A percentile compares a stretch with the other conserved stretches of the same genome.
Conservation (phyloP, 2,113 vertebrate species). For the Prunella fulvescens region DNA sequence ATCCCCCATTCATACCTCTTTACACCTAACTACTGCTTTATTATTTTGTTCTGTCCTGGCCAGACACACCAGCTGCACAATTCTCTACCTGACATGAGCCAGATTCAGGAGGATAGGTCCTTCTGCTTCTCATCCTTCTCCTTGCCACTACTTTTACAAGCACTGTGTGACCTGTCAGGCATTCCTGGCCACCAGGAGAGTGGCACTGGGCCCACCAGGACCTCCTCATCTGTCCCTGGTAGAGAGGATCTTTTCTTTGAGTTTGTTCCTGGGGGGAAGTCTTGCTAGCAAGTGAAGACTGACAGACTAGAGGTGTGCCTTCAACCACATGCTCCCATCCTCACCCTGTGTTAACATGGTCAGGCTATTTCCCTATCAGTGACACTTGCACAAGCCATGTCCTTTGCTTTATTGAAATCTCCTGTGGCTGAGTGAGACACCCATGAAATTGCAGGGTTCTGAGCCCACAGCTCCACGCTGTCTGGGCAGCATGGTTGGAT, state of each 20-base stretch:
- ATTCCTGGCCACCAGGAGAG: background rate
- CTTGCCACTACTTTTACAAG: background rate
- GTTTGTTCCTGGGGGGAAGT: background rate
- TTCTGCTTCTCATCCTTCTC: background rate
- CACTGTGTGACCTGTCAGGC: background rate
- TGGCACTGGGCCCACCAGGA: background rate
- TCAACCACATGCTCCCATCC: accelerated
- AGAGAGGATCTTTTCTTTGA: background rate
- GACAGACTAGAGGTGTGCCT: background rate
- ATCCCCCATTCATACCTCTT: background rate
- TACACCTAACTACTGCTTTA: background rate
- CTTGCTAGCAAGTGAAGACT: background rate
- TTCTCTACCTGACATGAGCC: background rate
- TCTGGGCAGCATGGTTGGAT: accelerated
- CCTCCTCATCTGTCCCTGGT: background rate
- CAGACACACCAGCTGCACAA: background rate
- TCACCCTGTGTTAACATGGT: background rate
- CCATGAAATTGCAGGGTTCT: background rate
- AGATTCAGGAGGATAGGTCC: background rate
- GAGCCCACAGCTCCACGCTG: background rate
- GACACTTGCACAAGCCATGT: background rate
- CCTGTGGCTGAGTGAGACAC: background rate
- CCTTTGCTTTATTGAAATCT: background rate
- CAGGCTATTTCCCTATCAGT: background rate
- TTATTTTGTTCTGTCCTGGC: background rate